phyloP scores from a whole-genome alignment of 2,888 invertebrate species.

The Steromphala cineraria region DNA sequence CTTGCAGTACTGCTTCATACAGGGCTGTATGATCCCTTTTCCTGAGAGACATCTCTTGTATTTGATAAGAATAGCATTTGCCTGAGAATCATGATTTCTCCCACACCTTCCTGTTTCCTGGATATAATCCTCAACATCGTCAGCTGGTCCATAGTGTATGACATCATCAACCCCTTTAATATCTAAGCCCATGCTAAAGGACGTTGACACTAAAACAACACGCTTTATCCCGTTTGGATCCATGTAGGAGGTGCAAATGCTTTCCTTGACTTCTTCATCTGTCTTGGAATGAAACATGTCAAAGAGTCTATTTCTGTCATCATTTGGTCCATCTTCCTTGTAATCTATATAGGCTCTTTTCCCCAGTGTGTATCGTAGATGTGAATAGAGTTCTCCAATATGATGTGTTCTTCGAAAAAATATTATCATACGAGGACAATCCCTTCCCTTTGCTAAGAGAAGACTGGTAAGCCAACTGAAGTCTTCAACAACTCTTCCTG shows the following conservation, averaged over 20 bases:
- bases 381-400: background rate
- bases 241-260: background rate
- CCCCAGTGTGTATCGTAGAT: background rate
- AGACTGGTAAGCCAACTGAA: constrained; percentile 13
- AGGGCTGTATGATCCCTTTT: no score
- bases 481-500: constrained; percentile 5
- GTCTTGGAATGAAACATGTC: constrained; percentile 26
- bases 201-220: constrained; percentile 28
- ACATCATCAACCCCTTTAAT: no score
- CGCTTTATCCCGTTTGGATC: background rate
- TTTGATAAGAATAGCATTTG: no score
- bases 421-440: constrained; percentile 9
- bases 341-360: constrained; percentile 5
- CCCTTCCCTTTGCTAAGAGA: background rate
- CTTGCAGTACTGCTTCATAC: no score
- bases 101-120: constrained; percentile 25
- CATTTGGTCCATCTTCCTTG: constrained; percentile 5
- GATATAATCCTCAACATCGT: no score
- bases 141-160: no score
- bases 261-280: constrained; percentile 1
- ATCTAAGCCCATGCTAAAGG: constrained; percentile 36
- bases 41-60: no score
- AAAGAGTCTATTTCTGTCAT: constrained; percentile 8
- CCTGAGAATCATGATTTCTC: no score
- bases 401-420: constrained; percentile 13